Conservation (phyloP, 2,888 invertebrate genomes). For the Campoplex capitator region DNA sequence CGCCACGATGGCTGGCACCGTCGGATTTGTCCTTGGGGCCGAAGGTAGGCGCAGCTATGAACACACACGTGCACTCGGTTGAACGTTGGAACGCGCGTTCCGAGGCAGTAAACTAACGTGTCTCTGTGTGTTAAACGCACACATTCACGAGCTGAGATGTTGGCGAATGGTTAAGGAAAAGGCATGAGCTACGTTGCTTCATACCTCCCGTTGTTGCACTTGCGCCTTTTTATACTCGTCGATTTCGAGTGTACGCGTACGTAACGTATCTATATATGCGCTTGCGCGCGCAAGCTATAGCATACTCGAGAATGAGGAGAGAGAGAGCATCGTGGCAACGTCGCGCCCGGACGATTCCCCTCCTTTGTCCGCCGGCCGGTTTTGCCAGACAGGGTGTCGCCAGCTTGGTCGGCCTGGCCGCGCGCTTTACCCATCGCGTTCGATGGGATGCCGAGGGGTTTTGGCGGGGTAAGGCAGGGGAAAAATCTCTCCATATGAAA, state of each 20-base stretch:
- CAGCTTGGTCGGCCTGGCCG: constrained; percentile 92
- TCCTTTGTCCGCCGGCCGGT: constrained; percentile 87
- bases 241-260: background rate
- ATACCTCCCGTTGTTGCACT: background rate
- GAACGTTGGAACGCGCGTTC: constrained; percentile 20
- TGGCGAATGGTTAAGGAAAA: background rate
- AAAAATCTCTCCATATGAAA: constrained; percentile 52
- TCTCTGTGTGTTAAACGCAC: background rate
- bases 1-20: constrained; percentile 83
- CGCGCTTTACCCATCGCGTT: constrained; percentile 72
- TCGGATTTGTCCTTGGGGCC: constrained; percentile 84
- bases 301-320: constrained; percentile 42
- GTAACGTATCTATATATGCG: background rate
- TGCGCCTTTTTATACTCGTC: background rate
- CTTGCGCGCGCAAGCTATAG: constrained; percentile 29
- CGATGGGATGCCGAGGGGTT: constrained; percentile 66
- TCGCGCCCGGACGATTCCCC: constrained; percentile 76
- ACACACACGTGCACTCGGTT: constrained; percentile 18
- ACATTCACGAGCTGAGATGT: background rate
- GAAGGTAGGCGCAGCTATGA: constrained; percentile 70
- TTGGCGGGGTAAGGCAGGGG: constrained; percentile 62
- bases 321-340: constrained; percentile 72
- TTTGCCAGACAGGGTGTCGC: constrained; percentile 98
- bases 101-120: constrained; percentile 4
- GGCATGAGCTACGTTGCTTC: background rate